Evolutionary conservation across 2,888 invertebrate species (phyloP).

Genomic region (Synergus laeviventris): DNA sequence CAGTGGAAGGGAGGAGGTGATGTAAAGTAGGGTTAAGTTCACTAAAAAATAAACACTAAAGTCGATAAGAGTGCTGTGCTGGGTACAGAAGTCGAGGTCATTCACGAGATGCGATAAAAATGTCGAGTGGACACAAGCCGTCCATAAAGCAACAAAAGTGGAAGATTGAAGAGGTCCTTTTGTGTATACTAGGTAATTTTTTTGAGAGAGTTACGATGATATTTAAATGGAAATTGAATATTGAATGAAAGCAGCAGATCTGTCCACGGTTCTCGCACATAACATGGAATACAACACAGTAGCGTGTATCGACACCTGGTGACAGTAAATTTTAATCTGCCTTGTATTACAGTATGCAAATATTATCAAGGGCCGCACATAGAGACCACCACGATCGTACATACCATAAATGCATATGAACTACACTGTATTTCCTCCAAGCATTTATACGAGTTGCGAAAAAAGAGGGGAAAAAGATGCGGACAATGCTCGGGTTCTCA

Average conservation of each 20-base stretch:
- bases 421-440: not conserved
- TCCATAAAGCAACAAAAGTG: too few relatives aligned
- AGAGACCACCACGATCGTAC: slow-evolving; percentile 22
- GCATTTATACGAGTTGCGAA: not conserved
- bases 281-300: slow-evolving; percentile 16
- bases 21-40: too few relatives aligned
- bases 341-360: slow-evolving; percentile 23
- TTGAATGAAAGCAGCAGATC: not conserved
- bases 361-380: slow-evolving; percentile 7
- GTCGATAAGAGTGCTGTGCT: too few relatives aligned
- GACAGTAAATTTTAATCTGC: slow-evolving; percentile 21
- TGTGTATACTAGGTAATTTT: not conserved
- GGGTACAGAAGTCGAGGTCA: too few relatives aligned
- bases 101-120: too few relatives aligned
- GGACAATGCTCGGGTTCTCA: not conserved
- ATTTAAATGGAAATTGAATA: slow-evolving; percentile 14
- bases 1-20: too few relatives aligned
- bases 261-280: slow-evolving; percentile 13
- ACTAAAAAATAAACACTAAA: too few relatives aligned
- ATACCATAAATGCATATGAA: slow-evolving; percentile 15
- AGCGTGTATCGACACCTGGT: slow-evolving; percentile 25
- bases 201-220: not conserved
- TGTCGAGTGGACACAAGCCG: too few relatives aligned
- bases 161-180: not conserved
- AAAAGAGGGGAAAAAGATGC: not conserved